Evolutionary conservation across 1,140 invertebrate species (phyloP).

Genomic region (Eubasilissa regina): DNA sequence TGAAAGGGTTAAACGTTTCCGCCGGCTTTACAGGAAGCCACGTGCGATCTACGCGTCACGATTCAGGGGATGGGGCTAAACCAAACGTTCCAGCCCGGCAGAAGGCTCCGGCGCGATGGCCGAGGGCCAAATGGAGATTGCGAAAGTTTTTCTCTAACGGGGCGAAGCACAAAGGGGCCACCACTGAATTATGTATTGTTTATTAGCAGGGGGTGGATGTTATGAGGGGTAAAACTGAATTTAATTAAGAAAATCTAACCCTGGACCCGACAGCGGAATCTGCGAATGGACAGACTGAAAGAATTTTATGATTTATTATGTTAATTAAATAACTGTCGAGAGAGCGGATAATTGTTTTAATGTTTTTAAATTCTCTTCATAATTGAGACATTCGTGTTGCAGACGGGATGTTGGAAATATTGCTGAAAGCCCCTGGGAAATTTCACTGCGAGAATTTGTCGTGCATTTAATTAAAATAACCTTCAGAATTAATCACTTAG

Average conservation of each 20-base stretch:
- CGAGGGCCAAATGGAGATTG: not conserved
- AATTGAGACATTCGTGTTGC: not conserved
- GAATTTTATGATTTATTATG: conserved; percentile 8
- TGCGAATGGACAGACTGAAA: not conserved
- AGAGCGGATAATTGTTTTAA: conserved; percentile 4
- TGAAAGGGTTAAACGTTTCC: no score
- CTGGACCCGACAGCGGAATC: not conserved
- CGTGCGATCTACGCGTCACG: no score
- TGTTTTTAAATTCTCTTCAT: not conserved
- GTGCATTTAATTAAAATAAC: no score
- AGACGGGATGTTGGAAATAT: not conserved
- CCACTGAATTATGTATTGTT: conserved; percentile 27
- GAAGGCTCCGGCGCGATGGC: not conserved
- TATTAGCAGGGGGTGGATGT: not conserved
- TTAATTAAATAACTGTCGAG: conserved; percentile 4
- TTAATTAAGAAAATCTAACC: conserved; percentile 13
- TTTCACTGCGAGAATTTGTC: no score
- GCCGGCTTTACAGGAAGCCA: no score
- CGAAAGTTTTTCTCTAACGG: conserved; percentile 3
- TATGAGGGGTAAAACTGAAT: conserved; percentile 6
- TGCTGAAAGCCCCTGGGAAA: no score
- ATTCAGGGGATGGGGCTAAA: no score
- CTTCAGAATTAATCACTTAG: no score
- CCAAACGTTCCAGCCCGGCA: no score
- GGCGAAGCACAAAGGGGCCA: not conserved